Conservation (phyloP, 1,140 invertebrate genomes). For the Ceratosolen solmsi region DNA sequence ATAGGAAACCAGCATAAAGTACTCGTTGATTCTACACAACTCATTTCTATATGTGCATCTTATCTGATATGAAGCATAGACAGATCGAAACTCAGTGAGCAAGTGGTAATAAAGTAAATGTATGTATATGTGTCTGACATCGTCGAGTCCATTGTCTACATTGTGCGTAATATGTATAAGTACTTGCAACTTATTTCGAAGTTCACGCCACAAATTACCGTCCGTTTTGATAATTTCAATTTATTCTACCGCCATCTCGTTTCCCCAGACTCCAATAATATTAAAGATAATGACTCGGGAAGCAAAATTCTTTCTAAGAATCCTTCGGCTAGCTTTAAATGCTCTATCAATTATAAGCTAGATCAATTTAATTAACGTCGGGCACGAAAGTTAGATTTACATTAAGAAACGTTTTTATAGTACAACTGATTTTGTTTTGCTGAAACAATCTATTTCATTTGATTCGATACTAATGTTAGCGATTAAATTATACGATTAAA, state of each 20-base stretch:
- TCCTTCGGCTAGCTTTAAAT: not conserved
- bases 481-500: too few relatives aligned
- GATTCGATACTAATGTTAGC: too few relatives aligned
- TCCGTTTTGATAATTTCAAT: not conserved
- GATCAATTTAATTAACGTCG: not conserved
- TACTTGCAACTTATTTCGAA: not conserved
- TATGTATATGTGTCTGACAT: not conserved
- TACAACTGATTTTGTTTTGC: too few relatives aligned
- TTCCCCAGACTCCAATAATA: not conserved
- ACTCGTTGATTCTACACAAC: not conserved
- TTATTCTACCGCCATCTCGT: not conserved
- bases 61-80: not conserved
- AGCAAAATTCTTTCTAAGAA: constrained; percentile 2
- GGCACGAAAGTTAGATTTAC: not conserved
- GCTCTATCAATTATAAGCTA: not conserved
- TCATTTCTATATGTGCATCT: not conserved
- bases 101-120: not conserved
- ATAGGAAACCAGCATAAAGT: not conserved
- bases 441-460: too few relatives aligned
- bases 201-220: not conserved
- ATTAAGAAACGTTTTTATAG: not conserved
- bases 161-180: not conserved
- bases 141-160: not conserved
- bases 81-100: not conserved
- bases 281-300: not conserved